Evolutionary conservation across 2,888 invertebrate genomes (phyloP).

Genomic region (Stenodema calcarata): DNA sequence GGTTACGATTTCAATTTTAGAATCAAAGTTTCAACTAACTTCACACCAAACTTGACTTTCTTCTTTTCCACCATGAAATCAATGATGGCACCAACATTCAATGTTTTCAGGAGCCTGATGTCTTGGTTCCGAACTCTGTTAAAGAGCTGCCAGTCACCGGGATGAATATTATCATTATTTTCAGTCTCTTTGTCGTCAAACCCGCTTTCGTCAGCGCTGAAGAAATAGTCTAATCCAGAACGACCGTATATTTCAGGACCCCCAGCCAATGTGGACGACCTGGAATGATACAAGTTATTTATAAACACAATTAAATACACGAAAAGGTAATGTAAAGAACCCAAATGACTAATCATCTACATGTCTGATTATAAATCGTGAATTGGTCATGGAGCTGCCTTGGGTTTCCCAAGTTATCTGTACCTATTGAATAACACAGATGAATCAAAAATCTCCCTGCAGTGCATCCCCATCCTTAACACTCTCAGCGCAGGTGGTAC

Average conservation of each 20-base stretch:
- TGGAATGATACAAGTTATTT: conserved; percentile 57
- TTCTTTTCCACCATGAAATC: conserved; percentile 87
- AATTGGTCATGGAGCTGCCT: too few relatives aligned
- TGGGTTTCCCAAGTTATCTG: too few relatives aligned
- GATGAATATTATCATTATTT: conserved; percentile 56
- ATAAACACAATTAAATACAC: too few relatives aligned
- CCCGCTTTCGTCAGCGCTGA: conserved; percentile 61
- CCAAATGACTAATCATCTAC: too few relatives aligned
- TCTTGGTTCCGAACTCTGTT: conserved; percentile 72
- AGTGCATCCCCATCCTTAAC: too few relatives aligned
- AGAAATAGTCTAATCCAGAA: conserved; percentile 69
- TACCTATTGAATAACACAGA: too few relatives aligned
- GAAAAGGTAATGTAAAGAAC: too few relatives aligned
- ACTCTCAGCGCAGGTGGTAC: neutral
- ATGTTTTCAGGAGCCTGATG: conserved; percentile 72
- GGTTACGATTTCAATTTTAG: too few relatives aligned
- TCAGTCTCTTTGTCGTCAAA: conserved; percentile 57
- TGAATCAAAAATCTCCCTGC: too few relatives aligned
- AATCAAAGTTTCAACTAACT: conserved; percentile 67
- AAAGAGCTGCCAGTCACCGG: conserved; percentile 67
- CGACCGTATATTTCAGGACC: conserved; percentile 77
- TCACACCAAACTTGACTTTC: conserved; percentile 80
- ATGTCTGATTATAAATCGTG: too few relatives aligned
- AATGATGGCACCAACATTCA: conserved; percentile 75
- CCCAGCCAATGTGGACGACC: conserved; percentile 77